Base-by-base conservation (phyloP, 1,140 invertebrate species). In the Drosophila chauvacae region DNA sequence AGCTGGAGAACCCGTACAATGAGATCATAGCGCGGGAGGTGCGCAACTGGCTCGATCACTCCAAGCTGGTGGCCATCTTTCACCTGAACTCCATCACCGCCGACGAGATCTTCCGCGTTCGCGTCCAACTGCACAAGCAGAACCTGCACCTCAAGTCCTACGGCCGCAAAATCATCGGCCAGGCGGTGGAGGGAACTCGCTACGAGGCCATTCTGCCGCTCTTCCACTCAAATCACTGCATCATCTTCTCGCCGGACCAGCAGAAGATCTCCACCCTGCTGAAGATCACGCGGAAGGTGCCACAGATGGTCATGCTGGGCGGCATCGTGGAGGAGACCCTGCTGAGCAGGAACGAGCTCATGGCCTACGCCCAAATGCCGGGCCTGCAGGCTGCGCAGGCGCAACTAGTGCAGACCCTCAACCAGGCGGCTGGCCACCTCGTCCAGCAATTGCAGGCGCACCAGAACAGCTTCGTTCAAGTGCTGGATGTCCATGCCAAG, bases 11-110 rank as follows among this genome's bases (percentile, higher is more conserved):
- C 92, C 95, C 95, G 3, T 96, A 96, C 80, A 94, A 96, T 91
- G 90, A 91, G 47, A 95, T 97, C 39, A 93, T 97, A 47, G 95
- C 95, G 1, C 94, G 93, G 45, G 96, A 97, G 91, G 94, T 95
- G 57, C 85, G 94, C 6, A 94, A 96, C 81, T 95, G 95, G 94
- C 95, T 96, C 75, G 93, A 95, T 41, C 94, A 94, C 48, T 96
- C 96, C 2, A 94, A 94, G 85, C 94, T 97, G 93, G 91, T 96
- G 66, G 95, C 93, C 26, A 94, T 96, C 68, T 93, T 95, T 59
- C 96, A 97, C 81, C 64, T 93, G 23, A 97, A 96, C 93, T 94
- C 96, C 0, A 95, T 96, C 5, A 91, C 80, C 7, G 84, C 91
- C 53, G 94, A 95, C 23, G 94, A 95, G 2, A 91, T 94, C 75